Evolutionary conservation across 2,888 invertebrate genomes (phyloP).

Genomic region (Mesopsocus fuscifrons): DNA sequence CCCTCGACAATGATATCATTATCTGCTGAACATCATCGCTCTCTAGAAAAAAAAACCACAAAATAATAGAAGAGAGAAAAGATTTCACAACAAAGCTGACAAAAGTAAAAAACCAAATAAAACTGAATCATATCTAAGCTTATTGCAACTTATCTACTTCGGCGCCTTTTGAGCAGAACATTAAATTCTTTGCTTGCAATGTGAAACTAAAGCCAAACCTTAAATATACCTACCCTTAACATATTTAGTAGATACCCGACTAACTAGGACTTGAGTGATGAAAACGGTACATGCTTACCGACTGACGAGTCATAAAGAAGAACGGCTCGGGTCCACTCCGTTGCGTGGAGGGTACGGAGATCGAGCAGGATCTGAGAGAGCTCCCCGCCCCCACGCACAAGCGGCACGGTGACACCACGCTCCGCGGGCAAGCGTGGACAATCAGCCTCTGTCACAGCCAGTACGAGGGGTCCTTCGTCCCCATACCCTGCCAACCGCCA

Average conservation of each 20-base stretch:
- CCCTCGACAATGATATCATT: neutral
- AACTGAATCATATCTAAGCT: neutral
- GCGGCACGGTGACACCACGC: constrained; percentile 50
- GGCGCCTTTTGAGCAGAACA: neutral
- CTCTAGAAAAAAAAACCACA: constrained; percentile 10
- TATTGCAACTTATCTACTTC: no score
- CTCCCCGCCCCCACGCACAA: constrained; percentile 48
- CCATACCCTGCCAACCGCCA: constrained; percentile 50
- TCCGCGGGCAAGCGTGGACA: constrained; percentile 52
- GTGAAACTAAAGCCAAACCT: no score
- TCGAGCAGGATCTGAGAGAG: constrained; percentile 60
- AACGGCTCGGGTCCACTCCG: constrained; percentile 52
- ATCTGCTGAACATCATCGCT: neutral
- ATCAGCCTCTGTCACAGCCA: constrained; percentile 59
- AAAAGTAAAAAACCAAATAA: neutral
- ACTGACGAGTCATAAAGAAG: constrained; percentile 53
- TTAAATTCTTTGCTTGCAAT: no score
- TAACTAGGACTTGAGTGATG: no score
- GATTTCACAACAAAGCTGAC: neutral
- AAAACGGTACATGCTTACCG: constrained; percentile 29
- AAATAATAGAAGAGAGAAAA: constrained; percentile 11
- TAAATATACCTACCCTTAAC: no score
- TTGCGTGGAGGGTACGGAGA: constrained; percentile 39
- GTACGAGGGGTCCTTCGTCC: constrained; percentile 42
- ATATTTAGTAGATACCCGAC: no score